Evolutionary conservation across 2,113 vertebrate genomes (phyloP), one percentile per base, ranked within the genome.

Genomic region (Notothenia coriiceps): DNA sequence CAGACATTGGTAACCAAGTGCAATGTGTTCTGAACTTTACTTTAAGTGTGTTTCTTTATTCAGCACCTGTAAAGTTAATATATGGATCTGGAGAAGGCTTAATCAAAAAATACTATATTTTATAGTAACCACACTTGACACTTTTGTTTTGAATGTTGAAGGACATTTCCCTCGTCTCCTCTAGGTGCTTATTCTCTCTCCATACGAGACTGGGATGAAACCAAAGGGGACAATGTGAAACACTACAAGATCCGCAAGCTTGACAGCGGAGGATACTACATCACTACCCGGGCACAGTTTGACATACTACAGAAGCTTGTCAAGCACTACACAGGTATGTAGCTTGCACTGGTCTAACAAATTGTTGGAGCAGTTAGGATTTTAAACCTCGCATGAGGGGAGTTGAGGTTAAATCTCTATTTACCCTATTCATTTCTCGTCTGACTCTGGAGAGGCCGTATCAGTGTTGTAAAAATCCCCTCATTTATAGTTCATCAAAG

Each of bases 221-320:
- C 96, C 86, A 98, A 96, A 91, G 97, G 97, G 40, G 98, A 99
- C 95, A 99, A 99, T 88, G 98, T 99, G 92, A 99, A 99, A 94
- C 98, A 99, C 95, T 99, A 99, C 94, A 99, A 99, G 95, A 98
- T 99, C 88, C 97, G 98, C 68, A 99, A 99, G 94, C 97, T 99
- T 89, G 98, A 99, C 93, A 99, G 94, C 54, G 98, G 98, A 81
- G 98, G 98, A 79, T 99, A 99, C 90, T 99, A 99, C 86, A 99
- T 99, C 93, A 99, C 98, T 81, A 99, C 98, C 10, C 95, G 98
- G 82, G 98, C 97, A 56, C 98, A 97, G 88, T 99, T 99, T 91
- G 98, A 99, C 51, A 97, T 96, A 1, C 93, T 99, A 13, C 98
- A 99, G 94, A 99, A 99, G 87, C 59, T 99, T 13, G 98, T 99